Conservation (phyloP, 2,797 vertebrate genomes). For the Cyclopterus lumpus region DNA sequence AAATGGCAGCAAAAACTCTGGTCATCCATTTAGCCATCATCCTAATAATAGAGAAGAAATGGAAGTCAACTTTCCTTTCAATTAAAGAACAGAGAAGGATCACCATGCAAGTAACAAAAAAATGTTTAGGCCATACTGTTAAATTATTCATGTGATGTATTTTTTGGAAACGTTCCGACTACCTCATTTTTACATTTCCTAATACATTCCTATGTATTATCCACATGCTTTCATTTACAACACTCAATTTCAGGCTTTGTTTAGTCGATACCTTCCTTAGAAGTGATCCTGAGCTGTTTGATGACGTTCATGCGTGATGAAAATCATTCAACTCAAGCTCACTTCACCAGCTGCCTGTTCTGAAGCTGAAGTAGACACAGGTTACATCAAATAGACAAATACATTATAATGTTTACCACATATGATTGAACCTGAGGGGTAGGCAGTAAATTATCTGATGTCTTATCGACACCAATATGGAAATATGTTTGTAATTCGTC, state of each 20-base stretch:
- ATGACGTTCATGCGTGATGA: not conserved
- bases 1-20: not conserved
- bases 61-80: no score
- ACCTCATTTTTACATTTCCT: not conserved
- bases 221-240: not conserved
- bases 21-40: slow-evolving; percentile 19
- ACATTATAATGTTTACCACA: slow-evolving; percentile 19
- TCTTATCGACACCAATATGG: slow-evolving; percentile 27
- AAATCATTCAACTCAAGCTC: not conserved
- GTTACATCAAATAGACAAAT: slow-evolving; percentile 8
- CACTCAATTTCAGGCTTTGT: not conserved
- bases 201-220: not conserved
- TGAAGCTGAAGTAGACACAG: not conserved
- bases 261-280: not conserved
- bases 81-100: slow-evolving; percentile 26
- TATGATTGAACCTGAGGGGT: slow-evolving; percentile 31
- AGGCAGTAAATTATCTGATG: slow-evolving; percentile 30
- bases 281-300: not conserved
- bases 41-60: slow-evolving; percentile 10
- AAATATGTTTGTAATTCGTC: slow-evolving; percentile 29
- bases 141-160: not conserved
- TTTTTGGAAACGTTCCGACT: not conserved
- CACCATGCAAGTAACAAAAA: slow-evolving; percentile 15
- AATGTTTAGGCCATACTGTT: slow-evolving; percentile 20
- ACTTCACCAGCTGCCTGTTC: not conserved